phyloP scores from a whole-genome alignment of 2,797 vertebrate genomes.

The Neosalanx taihuensis region DNA sequence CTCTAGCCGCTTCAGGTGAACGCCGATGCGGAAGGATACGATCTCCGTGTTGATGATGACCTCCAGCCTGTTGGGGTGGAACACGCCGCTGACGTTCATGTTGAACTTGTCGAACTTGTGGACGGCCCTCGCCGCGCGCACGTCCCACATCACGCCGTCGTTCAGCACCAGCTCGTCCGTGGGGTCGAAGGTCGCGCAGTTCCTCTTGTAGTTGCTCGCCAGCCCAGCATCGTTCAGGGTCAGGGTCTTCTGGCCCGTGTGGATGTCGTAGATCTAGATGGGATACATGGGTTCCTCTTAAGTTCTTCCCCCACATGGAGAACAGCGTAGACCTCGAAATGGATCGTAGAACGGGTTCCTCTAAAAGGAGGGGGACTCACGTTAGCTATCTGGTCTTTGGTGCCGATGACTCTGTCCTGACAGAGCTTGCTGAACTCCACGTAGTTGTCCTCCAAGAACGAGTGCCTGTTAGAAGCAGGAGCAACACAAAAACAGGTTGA shows the following conservation, averaged over 20 bases:
- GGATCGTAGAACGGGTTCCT: not conserved
- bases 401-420: slow-evolving; percentile 94
- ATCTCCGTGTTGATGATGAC: slow-evolving; percentile 91
- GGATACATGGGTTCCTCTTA: slow-evolving; percentile 8
- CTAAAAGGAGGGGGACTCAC: slow-evolving; percentile 69
- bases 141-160: slow-evolving; percentile 89
- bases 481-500: not conserved
- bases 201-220: slow-evolving; percentile 92
- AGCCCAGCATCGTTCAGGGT: slow-evolving; percentile 89
- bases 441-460: slow-evolving; percentile 92
- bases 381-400: slow-evolving; percentile 92
- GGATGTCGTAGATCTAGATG: slow-evolving; percentile 89
- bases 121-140: slow-evolving; percentile 84
- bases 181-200: slow-evolving; percentile 89
- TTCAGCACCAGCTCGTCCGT: slow-evolving; percentile 90
- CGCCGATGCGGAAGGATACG: slow-evolving; percentile 76
- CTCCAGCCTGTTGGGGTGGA: slow-evolving; percentile 87
- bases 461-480: slow-evolving; percentile 74
- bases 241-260: slow-evolving; percentile 87
- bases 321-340: not conserved
- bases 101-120: slow-evolving; percentile 95
- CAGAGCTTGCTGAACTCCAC: slow-evolving; percentile 97
- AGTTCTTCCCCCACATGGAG: not conserved
- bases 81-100: slow-evolving; percentile 92
- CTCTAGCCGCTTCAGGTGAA: not conserved